Evolutionary conservation across 2,888 invertebrate genomes (phyloP).

Genomic region (Lepidocyrtinus sp.): DNA sequence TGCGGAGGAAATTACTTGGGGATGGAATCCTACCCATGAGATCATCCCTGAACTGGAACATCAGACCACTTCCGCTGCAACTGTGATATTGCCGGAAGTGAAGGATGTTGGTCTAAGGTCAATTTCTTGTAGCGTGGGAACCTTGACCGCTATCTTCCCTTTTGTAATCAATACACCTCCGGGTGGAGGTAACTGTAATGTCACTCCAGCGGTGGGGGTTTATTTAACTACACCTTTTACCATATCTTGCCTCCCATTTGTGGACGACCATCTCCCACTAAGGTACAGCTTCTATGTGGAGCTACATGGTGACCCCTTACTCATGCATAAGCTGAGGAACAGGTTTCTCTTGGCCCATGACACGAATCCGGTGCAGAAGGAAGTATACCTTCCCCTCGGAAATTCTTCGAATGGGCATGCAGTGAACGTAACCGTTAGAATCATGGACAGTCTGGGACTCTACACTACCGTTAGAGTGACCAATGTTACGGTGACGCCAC

Average conservation of each 20-base stretch:
- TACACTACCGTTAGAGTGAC: too few relatives aligned
- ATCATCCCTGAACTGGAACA: slow-evolving; percentile 22
- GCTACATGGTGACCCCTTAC: neutral
- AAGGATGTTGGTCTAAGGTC: neutral
- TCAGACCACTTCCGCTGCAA: too few relatives aligned
- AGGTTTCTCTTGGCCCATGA: slow-evolving; percentile 28
- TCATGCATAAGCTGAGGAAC: neutral
- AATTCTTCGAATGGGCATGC: neutral
- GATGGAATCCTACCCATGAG: slow-evolving; percentile 8
- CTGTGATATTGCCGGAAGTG: neutral
- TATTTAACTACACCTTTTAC: slow-evolving; percentile 24
- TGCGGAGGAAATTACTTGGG: neutral
- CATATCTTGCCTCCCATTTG: slow-evolving; percentile 8
- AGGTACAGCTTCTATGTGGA: slow-evolving; percentile 34
- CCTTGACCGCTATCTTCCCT: neutral
- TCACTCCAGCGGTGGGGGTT: neutral
- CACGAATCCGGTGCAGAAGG: neutral
- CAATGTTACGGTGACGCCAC: neutral
- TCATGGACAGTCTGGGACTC: slow-evolving; percentile 18
- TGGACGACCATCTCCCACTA: neutral
- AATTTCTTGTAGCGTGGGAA: neutral
- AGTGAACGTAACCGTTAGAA: neutral
- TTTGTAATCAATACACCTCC: slow-evolving; percentile 36
- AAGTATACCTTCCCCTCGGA: slow-evolving; percentile 41
- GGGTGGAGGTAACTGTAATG: neutral